Conservation (phyloP, 1,140 invertebrate genomes). For the Heliconius eleuchia region DNA sequence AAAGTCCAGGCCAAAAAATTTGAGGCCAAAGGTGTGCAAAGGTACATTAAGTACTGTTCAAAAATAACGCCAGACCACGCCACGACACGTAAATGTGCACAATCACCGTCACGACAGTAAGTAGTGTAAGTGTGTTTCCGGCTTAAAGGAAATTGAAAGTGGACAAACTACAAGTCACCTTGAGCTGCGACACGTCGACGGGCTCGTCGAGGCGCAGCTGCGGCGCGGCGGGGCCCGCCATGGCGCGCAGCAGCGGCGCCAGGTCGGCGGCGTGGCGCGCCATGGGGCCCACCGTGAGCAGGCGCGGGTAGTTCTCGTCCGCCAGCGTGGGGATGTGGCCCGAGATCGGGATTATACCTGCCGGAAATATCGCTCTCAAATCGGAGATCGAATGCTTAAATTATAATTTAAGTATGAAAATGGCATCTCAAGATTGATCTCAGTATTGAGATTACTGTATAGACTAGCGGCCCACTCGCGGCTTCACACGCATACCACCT, state of each 20-base stretch:
- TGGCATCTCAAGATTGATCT: not conserved
- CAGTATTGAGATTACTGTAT: not conserved
- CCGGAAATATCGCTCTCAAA: not conserved
- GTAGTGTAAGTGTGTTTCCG: too few relatives aligned
- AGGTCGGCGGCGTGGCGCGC: conserved; percentile 90
- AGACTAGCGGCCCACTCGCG: too few relatives aligned
- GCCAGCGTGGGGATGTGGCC: conserved; percentile 83
- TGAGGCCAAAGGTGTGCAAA: too few relatives aligned
- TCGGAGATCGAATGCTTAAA: too few relatives aligned
- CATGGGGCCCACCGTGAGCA: conserved; percentile 89
- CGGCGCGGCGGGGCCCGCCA: conserved; percentile 75
- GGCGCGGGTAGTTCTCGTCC: conserved; percentile 76
- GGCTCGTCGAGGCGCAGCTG: conserved; percentile 70
- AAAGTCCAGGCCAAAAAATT: too few relatives aligned
- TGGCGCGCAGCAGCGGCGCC: conserved; percentile 83
- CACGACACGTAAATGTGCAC: too few relatives aligned
- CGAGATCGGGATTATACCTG: conserved; percentile 79
- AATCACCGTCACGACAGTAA: too few relatives aligned
- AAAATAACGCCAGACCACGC: too few relatives aligned
- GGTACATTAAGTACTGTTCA: too few relatives aligned
- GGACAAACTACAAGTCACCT: conserved; percentile 51
- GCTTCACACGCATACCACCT: too few relatives aligned
- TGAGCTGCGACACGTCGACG: conserved; percentile 84
- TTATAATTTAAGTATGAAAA: too few relatives aligned
- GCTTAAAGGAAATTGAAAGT: too few relatives aligned